phyloP scores from a whole-genome alignment of 2,888 invertebrate genomes.

The Neria commutata region DNA sequence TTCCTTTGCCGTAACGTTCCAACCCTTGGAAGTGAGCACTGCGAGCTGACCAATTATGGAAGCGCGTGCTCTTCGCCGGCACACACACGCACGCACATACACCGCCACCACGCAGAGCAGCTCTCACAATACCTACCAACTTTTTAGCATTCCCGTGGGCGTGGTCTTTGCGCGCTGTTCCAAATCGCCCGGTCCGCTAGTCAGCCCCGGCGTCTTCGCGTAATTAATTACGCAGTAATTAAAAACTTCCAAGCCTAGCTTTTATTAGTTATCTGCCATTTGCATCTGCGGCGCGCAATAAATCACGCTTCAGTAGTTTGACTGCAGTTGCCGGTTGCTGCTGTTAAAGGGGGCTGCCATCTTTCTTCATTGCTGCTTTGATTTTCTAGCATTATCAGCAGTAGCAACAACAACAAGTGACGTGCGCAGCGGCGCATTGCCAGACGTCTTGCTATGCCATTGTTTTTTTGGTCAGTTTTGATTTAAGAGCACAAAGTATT shows the following conservation, averaged over 20 bases:
- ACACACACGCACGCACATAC: neutral
- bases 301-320: conserved; percentile 43
- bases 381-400: too few relatives aligned
- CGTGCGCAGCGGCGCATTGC: too few relatives aligned
- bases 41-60: conserved; percentile 39
- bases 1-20: conserved; percentile 26
- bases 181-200: neutral
- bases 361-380: too few relatives aligned
- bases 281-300: conserved; percentile 47
- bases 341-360: conserved; percentile 9
- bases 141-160: neutral
- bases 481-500: too few relatives aligned
- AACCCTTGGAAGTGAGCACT: neutral
- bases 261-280: conserved; percentile 47
- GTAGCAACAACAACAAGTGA: too few relatives aligned
- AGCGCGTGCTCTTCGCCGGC: conserved; percentile 7
- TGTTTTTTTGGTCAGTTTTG: too few relatives aligned
- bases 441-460: too few relatives aligned
- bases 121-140: neutral
- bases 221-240: conserved; percentile 43
- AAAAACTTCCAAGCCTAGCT: conserved; percentile 42
- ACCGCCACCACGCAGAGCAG: neutral
- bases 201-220: neutral
- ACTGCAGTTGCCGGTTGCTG: conserved; percentile 17
- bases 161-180: neutral